Evolutionary conservation across 1,140 invertebrate species (phyloP).

Genomic region (Drosophila prosaltans): DNA sequence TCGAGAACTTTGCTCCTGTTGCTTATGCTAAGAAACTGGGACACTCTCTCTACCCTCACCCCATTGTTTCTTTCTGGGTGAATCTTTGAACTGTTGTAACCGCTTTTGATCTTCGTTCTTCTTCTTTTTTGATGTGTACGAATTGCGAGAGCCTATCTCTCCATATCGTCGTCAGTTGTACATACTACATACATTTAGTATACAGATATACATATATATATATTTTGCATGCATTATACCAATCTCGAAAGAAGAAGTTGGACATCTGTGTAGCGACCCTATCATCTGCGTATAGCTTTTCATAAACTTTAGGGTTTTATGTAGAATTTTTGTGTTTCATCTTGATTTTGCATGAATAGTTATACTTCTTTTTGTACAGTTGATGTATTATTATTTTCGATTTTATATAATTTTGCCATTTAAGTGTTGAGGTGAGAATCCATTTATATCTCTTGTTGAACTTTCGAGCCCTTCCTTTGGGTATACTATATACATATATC

Average conservation of each 20-base stretch:
- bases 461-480: too few species aligned
- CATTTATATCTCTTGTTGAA: neutral
- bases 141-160: neutral
- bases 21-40: conserved; percentile 6
- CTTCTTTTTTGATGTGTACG: neutral
- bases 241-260: neutral
- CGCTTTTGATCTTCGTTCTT: neutral
- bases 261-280: neutral
- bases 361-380: neutral
- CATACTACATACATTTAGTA: neutral
- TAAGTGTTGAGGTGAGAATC: neutral
- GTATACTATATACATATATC: neutral
- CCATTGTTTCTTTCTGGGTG: neutral
- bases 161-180: neutral
- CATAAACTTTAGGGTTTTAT: neutral
- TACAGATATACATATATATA: neutral
- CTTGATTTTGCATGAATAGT: neutral
- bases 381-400: neutral
- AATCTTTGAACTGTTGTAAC: neutral
- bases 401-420: neutral
- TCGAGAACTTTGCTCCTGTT: neutral
- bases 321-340: neutral
- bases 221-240: neutral
- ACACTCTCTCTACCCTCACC: neutral
- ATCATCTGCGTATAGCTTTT: neutral